Evolutionary conservation across 1,140 invertebrate genomes (phyloP).

Genomic region (Aradophagus sp.): DNA sequence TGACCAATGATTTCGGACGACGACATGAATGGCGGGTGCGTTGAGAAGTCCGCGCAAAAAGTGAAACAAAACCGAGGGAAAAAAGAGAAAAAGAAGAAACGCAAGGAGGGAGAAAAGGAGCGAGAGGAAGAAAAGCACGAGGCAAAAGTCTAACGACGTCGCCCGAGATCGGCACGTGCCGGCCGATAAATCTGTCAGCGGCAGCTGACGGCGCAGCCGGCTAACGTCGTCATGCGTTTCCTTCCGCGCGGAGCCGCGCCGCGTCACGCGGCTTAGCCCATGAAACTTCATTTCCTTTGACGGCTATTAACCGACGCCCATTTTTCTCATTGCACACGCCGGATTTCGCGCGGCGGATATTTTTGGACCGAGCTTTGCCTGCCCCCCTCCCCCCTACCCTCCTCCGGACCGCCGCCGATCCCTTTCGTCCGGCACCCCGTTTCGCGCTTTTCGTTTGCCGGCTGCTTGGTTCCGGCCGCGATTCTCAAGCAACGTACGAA

Average conservation of each 20-base stretch:
- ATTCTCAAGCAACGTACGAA: too few relatives aligned
- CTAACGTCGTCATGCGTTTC: conserved; percentile 60
- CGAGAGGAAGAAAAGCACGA: conserved; percentile 56
- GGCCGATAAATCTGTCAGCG: conserved; percentile 75
- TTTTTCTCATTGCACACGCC: conserved; percentile 50
- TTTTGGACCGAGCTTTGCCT: too few relatives aligned
- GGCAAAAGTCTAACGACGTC: conserved; percentile 67
- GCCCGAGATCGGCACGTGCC: conserved; percentile 74
- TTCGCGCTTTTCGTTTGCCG: too few relatives aligned
- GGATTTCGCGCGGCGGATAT: conserved; percentile 35
- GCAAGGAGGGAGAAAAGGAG: conserved; percentile 39
- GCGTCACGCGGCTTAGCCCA: conserved; percentile 47
- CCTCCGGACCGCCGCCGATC: too few relatives aligned
- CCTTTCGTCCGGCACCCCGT: too few relatives aligned
- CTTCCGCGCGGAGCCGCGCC: conserved; percentile 56
- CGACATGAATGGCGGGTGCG: too few relatives aligned
- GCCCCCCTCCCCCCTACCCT: too few relatives aligned
- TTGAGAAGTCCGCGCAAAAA: too few relatives aligned
- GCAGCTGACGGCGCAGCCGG: conserved; percentile 73
- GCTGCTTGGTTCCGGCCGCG: too few relatives aligned
- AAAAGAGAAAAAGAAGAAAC: too few relatives aligned
- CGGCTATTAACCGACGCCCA: conserved; percentile 55
- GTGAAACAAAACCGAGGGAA: too few relatives aligned
- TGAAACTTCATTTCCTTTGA: conserved; percentile 59
- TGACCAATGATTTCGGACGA: too few relatives aligned